Evolutionary conservation across 2,113 vertebrate species (phyloP).

Genomic region (Brienomyrus longianalis): DNA sequence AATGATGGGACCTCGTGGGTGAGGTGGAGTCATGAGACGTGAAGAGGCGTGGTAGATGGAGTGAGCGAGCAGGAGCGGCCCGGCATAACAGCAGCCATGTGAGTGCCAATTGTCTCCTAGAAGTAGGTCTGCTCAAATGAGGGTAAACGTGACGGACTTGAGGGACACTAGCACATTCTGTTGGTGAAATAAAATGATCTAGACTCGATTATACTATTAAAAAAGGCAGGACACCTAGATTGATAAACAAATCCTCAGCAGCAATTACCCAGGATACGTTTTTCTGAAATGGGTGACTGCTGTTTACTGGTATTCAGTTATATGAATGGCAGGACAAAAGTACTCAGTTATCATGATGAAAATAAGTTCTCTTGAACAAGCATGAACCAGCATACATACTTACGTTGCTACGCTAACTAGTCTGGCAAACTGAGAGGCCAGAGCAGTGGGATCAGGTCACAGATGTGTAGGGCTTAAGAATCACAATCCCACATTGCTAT

Average conservation of each 20-base stretch:
- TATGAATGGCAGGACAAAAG: neutral
- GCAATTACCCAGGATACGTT: neutral
- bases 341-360: neutral
- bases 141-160: neutral
- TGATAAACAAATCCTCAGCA: neutral
- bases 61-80: constrained; percentile 28
- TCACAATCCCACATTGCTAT: neutral
- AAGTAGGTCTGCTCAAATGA: neutral
- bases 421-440: neutral
- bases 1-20: neutral
- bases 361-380: neutral
- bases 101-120: neutral
- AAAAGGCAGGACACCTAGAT: neutral
- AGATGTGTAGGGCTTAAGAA: neutral
- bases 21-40: neutral
- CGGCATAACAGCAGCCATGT: neutral
- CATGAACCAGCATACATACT: neutral
- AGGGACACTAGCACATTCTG: neutral
- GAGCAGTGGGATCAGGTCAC: neutral
- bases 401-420: neutral
- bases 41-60: constrained; percentile 44
- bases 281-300: neutral
- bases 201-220: neutral
- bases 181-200: neutral
- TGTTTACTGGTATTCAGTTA: neutral